A percentile compares a stretch with the other conserved stretches of the same genome.
phyloP scores from a whole-genome alignment of 1,140 invertebrate species.

The Dreissena rostriformis region DNA sequence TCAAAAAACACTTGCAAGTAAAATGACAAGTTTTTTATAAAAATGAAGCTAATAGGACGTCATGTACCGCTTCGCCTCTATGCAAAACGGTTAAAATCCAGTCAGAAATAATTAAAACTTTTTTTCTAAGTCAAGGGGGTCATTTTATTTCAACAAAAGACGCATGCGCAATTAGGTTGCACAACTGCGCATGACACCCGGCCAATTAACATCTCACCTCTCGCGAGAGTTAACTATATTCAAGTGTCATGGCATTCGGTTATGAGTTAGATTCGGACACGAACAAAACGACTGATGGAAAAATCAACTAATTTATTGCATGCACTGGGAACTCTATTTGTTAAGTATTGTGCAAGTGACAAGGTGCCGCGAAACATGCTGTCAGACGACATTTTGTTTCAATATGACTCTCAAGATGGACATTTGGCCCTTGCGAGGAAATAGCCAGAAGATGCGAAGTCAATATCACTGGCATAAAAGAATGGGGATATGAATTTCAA shows the following conservation, averaged over 20 bases:
- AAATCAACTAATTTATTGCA: constrained; percentile 50
- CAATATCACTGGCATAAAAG: neutral
- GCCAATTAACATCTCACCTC: constrained; percentile 41
- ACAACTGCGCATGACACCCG: constrained; percentile 50
- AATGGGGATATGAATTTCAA: constrained; percentile 8
- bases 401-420: neutral
- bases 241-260: constrained; percentile 30
- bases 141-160: constrained; percentile 22
- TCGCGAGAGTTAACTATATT: constrained; percentile 28
- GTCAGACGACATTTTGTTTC: neutral
- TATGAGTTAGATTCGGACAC: constrained; percentile 16
- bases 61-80: neutral
- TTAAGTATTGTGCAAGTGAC: constrained; percentile 40
- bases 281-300: constrained; percentile 37
- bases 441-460: neutral
- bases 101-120: constrained; percentile 5
- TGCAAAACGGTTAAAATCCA: too few relatives aligned
- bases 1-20: constrained; percentile 1
- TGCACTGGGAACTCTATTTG: constrained; percentile 17
- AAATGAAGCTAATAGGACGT: constrained; percentile 44
- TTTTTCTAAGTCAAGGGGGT: constrained; percentile 25
- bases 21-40: constrained; percentile 37
- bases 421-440: neutral
- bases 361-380: constrained; percentile 14
- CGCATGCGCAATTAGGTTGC: constrained; percentile 27